Percentiles rank a stretch among this genome's conserved stretches.
Evolutionary conservation across 2,888 invertebrate species (phyloP).

Genomic region (Volucella bombylans): DNA sequence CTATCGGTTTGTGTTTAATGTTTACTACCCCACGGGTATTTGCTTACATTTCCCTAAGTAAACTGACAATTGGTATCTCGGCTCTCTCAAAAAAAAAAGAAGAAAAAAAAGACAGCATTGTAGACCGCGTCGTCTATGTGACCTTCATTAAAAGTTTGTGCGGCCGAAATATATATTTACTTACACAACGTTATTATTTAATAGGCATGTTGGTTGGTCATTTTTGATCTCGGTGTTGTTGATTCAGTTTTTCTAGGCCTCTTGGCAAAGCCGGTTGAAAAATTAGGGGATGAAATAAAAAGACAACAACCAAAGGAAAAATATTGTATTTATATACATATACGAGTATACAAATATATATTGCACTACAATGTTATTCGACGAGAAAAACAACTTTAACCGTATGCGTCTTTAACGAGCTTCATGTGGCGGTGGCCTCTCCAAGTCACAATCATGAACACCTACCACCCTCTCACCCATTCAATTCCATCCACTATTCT

Average conservation of each 20-base stretch:
- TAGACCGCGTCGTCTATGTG: constrained; percentile 10
- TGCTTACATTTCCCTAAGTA: too few relatives aligned
- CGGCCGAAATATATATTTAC: constrained; percentile 42
- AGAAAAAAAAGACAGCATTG: too few relatives aligned
- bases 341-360: constrained; percentile 12
- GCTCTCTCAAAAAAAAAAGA: too few relatives aligned
- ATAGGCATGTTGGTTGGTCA: constrained; percentile 55
- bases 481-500: constrained; percentile 7
- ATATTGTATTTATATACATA: too few relatives aligned
- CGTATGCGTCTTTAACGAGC: constrained; percentile 60
- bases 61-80: too few relatives aligned
- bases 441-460: neutral
- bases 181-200: constrained; percentile 68
- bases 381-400: constrained; percentile 40
- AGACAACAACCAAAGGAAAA: constrained; percentile 6
- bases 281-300: constrained; percentile 6
- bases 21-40: too few relatives aligned
- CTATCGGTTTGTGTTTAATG: too few relatives aligned
- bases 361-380: constrained; percentile 19
- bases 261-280: neutral
- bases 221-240: constrained; percentile 15
- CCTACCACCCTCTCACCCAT: neutral
- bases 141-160: constrained; percentile 65
- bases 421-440: constrained; percentile 2
- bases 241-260: constrained; percentile 10